Conservation (phyloP, 2,888 invertebrate genomes). For the Nomada fucata region DNA sequence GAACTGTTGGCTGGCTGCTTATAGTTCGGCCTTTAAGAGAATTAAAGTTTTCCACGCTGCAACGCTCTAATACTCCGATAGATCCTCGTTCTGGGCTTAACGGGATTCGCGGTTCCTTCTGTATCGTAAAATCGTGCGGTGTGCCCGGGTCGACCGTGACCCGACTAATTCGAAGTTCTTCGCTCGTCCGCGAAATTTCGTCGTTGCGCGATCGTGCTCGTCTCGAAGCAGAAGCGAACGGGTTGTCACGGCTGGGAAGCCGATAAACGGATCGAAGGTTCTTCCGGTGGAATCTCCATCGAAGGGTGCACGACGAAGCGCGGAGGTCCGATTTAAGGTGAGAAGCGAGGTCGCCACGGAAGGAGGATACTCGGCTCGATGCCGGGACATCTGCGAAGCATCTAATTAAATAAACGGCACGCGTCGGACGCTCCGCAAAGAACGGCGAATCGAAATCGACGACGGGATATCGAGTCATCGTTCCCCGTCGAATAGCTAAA, state of each 20-base stretch:
- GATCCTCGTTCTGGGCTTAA: neutral
- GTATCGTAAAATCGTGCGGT: too few species aligned
- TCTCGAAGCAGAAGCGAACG: neutral
- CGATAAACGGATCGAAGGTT: conserved; percentile 42
- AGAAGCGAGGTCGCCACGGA: neutral
- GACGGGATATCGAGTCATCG: conserved; percentile 8
- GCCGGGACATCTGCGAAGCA: neutral
- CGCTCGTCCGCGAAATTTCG: conserved; percentile 1
- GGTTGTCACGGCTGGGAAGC: conserved; percentile 17
- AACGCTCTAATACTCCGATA: neutral
- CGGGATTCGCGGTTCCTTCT: neutral
- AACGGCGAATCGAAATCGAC: conserved; percentile 11
- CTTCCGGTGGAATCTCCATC: conserved; percentile 8
- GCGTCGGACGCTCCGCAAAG: neutral
- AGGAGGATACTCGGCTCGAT: neutral
- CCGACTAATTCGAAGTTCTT: conserved; percentile 44
- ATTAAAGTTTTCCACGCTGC: conserved; percentile 1
- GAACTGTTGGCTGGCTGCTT: neutral
- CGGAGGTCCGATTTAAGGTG: neutral
- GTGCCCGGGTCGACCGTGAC: neutral
- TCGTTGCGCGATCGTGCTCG: conserved; percentile 1
- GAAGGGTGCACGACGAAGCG: conserved; percentile 9
- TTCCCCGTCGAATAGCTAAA: conserved; percentile 8
- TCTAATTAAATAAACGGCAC: conserved; percentile 12
- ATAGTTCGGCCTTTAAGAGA: neutral